Percentiles rank a stretch among this genome's conserved stretches.
Conservation (phyloP, 1,140 invertebrate species). For the Drosophila athabasca region DNA sequence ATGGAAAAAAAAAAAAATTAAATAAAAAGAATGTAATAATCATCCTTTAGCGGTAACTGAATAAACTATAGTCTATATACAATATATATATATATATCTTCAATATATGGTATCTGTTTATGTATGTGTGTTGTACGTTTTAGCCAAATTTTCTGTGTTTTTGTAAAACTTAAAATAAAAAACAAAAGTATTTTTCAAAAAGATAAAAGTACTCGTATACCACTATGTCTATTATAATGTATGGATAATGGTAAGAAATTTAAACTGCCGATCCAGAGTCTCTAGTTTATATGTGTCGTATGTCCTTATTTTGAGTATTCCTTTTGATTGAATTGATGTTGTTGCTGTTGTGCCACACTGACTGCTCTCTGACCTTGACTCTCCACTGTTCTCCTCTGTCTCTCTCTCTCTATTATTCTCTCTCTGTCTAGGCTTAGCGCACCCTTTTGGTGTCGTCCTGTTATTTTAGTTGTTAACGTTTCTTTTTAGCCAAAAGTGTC, state of each 20-base stretch:
- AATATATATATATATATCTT: slow-evolving; percentile 42
- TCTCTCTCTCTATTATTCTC: slow-evolving; percentile 24
- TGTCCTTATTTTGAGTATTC: slow-evolving; percentile 18
- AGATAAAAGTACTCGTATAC: slow-evolving; percentile 56
- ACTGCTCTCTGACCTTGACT: slow-evolving; percentile 58
- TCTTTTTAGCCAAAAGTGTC: slow-evolving; percentile 12
- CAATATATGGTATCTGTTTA: slow-evolving; percentile 60
- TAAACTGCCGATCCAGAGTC: slow-evolving; percentile 47
- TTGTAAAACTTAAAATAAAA: slow-evolving; percentile 66
- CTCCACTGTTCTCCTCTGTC: slow-evolving; percentile 35
- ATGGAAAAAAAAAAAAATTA: slow-evolving; percentile 38
- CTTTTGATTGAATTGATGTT: slow-evolving; percentile 28
- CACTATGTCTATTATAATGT: slow-evolving; percentile 31
- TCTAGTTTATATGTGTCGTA: slow-evolving; percentile 19
- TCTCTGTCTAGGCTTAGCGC: slow-evolving; percentile 16
- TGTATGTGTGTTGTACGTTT: slow-evolving; percentile 76
- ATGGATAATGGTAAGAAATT: slow-evolving; percentile 44
- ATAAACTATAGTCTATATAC: slow-evolving; percentile 61
- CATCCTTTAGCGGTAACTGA: slow-evolving; percentile 64
- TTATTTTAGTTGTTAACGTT: slow-evolving; percentile 22
- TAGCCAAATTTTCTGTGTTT: slow-evolving; percentile 78
- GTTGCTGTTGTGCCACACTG: slow-evolving; percentile 42
- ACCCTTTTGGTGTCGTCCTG: slow-evolving; percentile 25
- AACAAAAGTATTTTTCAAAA: slow-evolving; percentile 65
- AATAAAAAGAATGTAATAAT: slow-evolving; percentile 61